Conservation (phyloP, 2,888 invertebrate genomes). For the Oeneis ivallda region DNA sequence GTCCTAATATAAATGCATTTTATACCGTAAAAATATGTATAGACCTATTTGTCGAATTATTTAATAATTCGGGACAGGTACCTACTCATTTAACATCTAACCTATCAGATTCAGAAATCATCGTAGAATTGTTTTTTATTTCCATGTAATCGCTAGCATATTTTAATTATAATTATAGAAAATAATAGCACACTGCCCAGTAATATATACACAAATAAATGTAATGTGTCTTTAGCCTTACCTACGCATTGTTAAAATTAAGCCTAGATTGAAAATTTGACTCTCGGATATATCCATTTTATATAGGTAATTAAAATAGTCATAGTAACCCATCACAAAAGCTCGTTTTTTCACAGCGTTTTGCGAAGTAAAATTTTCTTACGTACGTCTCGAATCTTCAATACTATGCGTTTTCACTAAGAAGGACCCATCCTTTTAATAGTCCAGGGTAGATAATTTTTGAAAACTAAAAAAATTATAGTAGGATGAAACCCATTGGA, state of each 20-base stretch:
- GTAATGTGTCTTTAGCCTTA: constrained; percentile 32
- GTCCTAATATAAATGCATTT: not conserved
- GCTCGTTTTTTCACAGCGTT: constrained; percentile 1
- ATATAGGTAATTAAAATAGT: constrained; percentile 37
- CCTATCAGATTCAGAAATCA: not conserved
- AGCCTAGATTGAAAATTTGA: constrained; percentile 26
- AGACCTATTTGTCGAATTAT: not conserved
- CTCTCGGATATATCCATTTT: constrained; percentile 57
- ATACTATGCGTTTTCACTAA: not conserved
- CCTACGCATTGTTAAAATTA: constrained; percentile 27
- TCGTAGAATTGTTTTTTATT: constrained; percentile 16
- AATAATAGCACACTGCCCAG: constrained; percentile 42
- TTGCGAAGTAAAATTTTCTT: not conserved
- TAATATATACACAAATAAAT: constrained; percentile 38
- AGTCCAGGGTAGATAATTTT: no score
- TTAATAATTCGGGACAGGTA: not conserved
- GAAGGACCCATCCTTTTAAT: no score
- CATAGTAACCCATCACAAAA: constrained; percentile 19
- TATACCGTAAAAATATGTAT: not conserved
- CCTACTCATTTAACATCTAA: constrained; percentile 3
- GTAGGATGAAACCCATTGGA: no score
- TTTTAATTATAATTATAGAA: constrained; percentile 22
- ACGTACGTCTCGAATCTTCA: constrained; percentile 35
- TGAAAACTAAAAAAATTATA: no score
- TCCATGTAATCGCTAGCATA: constrained; percentile 33